Conservation (phyloP, 2,113 vertebrate species). For the Myrmecophaga tridactyla region DNA sequence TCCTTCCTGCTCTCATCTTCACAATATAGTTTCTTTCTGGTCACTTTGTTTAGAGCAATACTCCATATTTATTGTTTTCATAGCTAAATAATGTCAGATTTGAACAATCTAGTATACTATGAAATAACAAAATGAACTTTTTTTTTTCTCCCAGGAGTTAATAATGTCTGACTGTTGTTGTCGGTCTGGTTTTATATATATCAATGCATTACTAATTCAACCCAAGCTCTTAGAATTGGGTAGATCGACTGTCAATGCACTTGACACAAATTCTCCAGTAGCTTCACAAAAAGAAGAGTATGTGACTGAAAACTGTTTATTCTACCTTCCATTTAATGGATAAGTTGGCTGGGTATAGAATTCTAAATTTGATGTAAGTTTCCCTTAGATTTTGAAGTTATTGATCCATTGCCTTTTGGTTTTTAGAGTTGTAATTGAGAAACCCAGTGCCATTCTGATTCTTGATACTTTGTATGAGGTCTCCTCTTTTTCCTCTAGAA, state of each 20-base stretch:
- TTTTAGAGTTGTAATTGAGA: conserved; percentile 1
- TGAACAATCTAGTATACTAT: neutral
- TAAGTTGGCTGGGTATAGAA: neutral
- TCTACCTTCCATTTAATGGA: neutral
- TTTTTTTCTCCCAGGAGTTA: neutral
- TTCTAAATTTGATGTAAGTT: neutral
- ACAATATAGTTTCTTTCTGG: neutral
- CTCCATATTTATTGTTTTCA: neutral
- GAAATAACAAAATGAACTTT: neutral
- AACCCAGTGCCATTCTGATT: neutral
- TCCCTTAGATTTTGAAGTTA: neutral
- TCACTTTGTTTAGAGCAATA: neutral
- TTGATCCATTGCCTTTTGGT: neutral
- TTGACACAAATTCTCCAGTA: neutral
- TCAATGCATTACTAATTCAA: neutral
- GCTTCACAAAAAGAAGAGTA: neutral
- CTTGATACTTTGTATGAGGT: neutral
- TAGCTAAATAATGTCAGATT: neutral
- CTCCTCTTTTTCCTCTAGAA: neutral
- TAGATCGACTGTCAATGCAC: neutral
- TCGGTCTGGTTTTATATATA: neutral
- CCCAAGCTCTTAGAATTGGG: neutral
- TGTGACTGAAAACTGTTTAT: neutral
- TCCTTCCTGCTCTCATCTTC: neutral
- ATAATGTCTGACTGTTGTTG: neutral